Evolutionary conservation across 1,140 invertebrate species (phyloP).

Genomic region (Drosophila nigrodunni): DNA sequence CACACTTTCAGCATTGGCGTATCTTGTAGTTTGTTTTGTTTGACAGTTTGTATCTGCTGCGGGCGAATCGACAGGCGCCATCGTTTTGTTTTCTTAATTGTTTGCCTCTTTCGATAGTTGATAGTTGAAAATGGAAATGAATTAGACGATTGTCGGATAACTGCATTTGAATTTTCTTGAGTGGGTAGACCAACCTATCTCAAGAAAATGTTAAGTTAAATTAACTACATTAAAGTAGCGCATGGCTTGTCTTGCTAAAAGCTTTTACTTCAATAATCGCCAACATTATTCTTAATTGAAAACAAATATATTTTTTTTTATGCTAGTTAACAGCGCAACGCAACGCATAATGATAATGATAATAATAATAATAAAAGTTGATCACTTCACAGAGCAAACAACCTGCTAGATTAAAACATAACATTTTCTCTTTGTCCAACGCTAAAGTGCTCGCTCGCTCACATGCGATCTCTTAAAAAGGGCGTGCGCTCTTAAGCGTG

Average conservation of each 20-base stretch:
- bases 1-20: constrained; percentile 69
- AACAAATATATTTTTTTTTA: constrained; percentile 19
- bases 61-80: constrained; percentile 50
- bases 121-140: constrained; percentile 40
- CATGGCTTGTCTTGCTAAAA: background rate
- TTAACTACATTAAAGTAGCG: background rate
- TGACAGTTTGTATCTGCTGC: constrained; percentile 71
- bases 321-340: background rate
- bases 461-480: constrained; percentile 45
- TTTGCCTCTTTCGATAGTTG: constrained; percentile 43
- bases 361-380: constrained; percentile 59
- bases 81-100: constrained; percentile 77
- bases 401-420: constrained; percentile 59
- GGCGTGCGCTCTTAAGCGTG: constrained; percentile 17
- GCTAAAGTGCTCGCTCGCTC: constrained; percentile 13
- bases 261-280: constrained; percentile 5
- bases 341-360: constrained; percentile 57
- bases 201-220: background rate
- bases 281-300: constrained; percentile 24
- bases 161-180: background rate
- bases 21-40: constrained; percentile 79
- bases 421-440: constrained; percentile 12
- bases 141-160: constrained; percentile 5
- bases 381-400: constrained; percentile 58
- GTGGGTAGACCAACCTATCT: background rate